Base-by-base conservation (phyloP, 2,888 invertebrate species). In the Epinotia demarniana region DNA sequence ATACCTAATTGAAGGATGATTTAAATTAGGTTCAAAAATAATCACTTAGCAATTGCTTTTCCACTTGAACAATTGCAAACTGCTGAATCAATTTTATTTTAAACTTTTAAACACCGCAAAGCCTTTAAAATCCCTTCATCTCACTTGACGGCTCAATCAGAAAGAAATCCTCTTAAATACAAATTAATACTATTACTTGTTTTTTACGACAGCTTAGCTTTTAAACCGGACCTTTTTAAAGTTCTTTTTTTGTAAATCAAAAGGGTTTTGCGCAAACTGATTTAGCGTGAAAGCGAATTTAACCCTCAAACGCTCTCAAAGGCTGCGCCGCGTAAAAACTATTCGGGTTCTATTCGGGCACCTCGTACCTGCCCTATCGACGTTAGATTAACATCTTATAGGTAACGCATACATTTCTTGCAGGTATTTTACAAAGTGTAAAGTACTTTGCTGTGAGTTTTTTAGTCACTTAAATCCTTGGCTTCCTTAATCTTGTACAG, bases 241-340 rank as follows among this genome's bases (percentile, higher is more conserved):
- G 81, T 80, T 77, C 81, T 80, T 79, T 83, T 88, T 87, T 80
- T 77, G 82, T 83, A 85, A 86, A 87, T 87, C 87, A 89, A 91
- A 89, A 85, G 86, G 84, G 84, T 89, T 85, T 84, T 84, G 86
- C 74, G 79, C 84, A 79, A 83, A 81, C 84, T 84, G 86, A 91
- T 91, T 91, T 91, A 89, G 84, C 88, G 89, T 90, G 84, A 90
- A 90, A 90, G 87, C 88, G 87, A 88, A 88, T 89, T 88, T 85
- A 86, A 86, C 88, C 89, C 88, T 85, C 85, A 84, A 83, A 84
- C 80, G 82, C 81, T 82, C 84, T 83, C 80, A 85, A 88, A 83
- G 82, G 82, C 81, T 81, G 76, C 77, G 79, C 79, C 80, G 80
- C 79, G 82, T 80, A 82, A 81, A 85, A 85, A 88, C 89, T 89